Conservation (phyloP, 2,888 invertebrate species). For the Ditula angustiorana region DNA sequence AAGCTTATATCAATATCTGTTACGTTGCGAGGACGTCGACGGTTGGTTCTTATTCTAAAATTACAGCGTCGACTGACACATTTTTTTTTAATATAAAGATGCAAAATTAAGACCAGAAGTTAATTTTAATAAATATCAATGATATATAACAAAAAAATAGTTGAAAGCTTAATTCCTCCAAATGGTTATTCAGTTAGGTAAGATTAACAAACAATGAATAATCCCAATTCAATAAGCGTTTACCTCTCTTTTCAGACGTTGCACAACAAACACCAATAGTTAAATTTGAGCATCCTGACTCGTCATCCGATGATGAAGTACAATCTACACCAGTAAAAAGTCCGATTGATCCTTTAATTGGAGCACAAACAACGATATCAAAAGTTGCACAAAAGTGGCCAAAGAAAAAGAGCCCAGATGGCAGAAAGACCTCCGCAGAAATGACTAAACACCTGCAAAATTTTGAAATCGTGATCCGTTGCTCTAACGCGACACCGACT, state of each 20-base stretch:
- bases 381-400: background rate
- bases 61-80: no score
- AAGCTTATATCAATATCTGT: no score
- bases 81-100: no score
- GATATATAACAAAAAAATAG: no score
- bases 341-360: background rate
- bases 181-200: no score
- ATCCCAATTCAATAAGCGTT: slow-evolving; percentile 13
- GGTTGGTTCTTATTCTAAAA: no score
- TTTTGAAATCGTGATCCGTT: slow-evolving; percentile 46
- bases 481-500: slow-evolving; percentile 51
- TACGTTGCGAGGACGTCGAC: no score
- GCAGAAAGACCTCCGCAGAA: background rate
- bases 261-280: background rate
- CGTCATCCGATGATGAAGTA: background rate
- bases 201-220: slow-evolving; percentile 22
- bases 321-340: background rate
- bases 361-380: background rate
- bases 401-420: background rate
- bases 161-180: no score
- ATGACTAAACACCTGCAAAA: slow-evolving; percentile 44
- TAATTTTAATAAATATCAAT: no score
- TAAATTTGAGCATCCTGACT: background rate
- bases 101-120: no score
- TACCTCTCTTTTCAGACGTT: slow-evolving; percentile 30